Evolutionary conservation across 2,797 vertebrate genomes (phyloP).

Genomic region (Menidia menidia): DNA sequence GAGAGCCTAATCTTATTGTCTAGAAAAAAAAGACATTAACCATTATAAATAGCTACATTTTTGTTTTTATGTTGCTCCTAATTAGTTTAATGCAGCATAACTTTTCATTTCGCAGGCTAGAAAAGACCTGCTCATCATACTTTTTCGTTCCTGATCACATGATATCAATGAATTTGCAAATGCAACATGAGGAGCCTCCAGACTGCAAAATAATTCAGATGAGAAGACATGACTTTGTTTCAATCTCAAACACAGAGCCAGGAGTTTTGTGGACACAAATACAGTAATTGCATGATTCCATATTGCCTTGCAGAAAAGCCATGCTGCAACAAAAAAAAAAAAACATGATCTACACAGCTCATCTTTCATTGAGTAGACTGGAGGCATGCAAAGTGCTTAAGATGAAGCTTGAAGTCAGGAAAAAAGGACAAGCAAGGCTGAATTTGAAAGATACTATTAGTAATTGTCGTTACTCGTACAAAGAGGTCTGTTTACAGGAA

Average conservation of each 20-base stretch:
- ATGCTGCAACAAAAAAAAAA: not conserved
- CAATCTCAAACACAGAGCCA: not conserved
- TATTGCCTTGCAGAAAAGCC: not conserved
- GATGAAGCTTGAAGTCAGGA: constrained; percentile 20
- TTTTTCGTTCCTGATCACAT: no score
- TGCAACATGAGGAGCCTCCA: not conserved
- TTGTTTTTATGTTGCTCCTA: not conserved
- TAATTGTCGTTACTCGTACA: not conserved
- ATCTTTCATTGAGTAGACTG: constrained; percentile 5
- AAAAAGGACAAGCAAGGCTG: constrained; percentile 20
- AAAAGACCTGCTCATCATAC: not conserved
- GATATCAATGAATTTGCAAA: not conserved
- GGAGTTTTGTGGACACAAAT: not conserved
- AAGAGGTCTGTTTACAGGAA: constrained; percentile 9
- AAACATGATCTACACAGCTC: constrained; percentile 10
- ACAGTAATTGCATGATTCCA: not conserved
- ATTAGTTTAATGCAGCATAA: not conserved
- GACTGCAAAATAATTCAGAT: not conserved
- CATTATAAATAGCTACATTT: not conserved
- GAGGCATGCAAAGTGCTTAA: constrained; percentile 36
- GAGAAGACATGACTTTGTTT: not conserved
- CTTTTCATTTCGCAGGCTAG: no score
- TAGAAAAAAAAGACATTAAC: no score
- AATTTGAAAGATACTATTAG: not conserved
- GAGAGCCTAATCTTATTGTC: not conserved